Conservation (phyloP, 2,113 vertebrate species). For the Polyodon spathula region DNA sequence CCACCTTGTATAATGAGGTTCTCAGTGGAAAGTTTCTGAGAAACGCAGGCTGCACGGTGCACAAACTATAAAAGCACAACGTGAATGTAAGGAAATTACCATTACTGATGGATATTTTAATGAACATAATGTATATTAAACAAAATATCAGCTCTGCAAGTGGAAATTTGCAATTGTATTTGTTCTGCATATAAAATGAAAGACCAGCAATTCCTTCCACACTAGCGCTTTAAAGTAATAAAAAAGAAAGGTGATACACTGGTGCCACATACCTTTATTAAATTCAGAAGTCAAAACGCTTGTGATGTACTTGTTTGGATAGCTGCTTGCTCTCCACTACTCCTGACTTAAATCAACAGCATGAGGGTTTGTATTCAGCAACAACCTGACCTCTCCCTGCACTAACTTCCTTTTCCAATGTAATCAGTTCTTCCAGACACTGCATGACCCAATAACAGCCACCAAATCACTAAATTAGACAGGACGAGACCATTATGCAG, state of each 20-base stretch:
- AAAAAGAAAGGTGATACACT: background rate
- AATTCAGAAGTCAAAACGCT: background rate
- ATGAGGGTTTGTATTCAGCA: background rate
- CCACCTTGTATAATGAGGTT: too few relatives aligned
- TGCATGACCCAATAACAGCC: background rate
- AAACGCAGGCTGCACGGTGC: background rate
- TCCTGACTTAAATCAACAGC: background rate
- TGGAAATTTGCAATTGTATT: too few relatives aligned
- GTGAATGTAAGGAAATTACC: constrained; percentile 11
- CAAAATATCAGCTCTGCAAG: too few relatives aligned
- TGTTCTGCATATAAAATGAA: too few relatives aligned
- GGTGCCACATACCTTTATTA: background rate
- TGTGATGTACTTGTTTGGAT: background rate
- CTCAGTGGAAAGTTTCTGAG: background rate
- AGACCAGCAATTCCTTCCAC: too few relatives aligned
- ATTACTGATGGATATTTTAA: background rate
- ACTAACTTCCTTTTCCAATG: constrained; percentile 4
- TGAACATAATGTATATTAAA: background rate
- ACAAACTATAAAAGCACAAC: background rate
- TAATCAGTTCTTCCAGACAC: constrained; percentile 11
- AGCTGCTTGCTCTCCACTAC: constrained; percentile 2
- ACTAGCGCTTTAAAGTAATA: background rate
- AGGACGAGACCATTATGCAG: background rate
- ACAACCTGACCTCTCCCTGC: constrained; percentile 1
- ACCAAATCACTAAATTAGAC: background rate